phyloP scores from a whole-genome alignment of 2,113 vertebrate species.

The Takifugu bimaculatus region DNA sequence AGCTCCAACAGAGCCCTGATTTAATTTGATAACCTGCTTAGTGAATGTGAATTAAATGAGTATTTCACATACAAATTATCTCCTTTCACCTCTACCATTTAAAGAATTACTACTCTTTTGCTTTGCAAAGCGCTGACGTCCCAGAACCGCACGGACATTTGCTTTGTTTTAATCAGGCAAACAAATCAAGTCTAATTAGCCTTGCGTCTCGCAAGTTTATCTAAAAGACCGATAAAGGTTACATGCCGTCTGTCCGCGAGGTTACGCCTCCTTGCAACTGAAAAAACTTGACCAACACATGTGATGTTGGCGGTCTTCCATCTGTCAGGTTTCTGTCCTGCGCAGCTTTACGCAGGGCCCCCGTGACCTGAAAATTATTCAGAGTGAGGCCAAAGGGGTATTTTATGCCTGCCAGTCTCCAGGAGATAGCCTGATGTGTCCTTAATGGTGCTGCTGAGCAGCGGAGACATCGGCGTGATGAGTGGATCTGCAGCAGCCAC shows the following conservation, averaged over 20 bases:
- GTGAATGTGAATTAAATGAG: constrained; percentile 98
- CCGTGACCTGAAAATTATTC: constrained; percentile 60
- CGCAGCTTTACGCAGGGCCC: constrained; percentile 18
- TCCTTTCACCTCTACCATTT: constrained; percentile 47
- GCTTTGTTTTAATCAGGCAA: constrained; percentile 46
- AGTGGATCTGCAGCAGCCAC: constrained; percentile 59
- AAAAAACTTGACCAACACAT: constrained; percentile 24
- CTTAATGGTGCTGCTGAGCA: constrained; percentile 59
- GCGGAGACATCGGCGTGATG: constrained; percentile 59
- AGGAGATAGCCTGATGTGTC: constrained; percentile 58
- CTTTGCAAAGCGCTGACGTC: constrained; percentile 51
- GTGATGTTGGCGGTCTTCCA: constrained; percentile 27
- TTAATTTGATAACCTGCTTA: constrained; percentile 98
- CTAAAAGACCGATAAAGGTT: constrained; percentile 2
- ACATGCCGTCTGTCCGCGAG: neutral
- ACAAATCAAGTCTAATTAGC: constrained; percentile 39
- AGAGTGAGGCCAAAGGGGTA: constrained; percentile 55
- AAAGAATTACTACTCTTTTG: constrained; percentile 54
- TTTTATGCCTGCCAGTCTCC: constrained; percentile 54
- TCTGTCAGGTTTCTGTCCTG: constrained; percentile 39
- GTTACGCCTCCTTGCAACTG: constrained; percentile 8
- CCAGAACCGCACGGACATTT: constrained; percentile 28
- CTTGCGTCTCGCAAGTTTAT: constrained; percentile 7
- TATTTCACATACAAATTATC: constrained; percentile 82
- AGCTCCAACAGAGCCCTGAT: constrained; percentile 86